A percentile compares a stretch with the other conserved stretches of the same genome.
These are phyloP conservation scores for Lacerta bilineata DNA, from an alignment of 2,797 vertebrate genomes.

Conservation along the genomic window DNA sequence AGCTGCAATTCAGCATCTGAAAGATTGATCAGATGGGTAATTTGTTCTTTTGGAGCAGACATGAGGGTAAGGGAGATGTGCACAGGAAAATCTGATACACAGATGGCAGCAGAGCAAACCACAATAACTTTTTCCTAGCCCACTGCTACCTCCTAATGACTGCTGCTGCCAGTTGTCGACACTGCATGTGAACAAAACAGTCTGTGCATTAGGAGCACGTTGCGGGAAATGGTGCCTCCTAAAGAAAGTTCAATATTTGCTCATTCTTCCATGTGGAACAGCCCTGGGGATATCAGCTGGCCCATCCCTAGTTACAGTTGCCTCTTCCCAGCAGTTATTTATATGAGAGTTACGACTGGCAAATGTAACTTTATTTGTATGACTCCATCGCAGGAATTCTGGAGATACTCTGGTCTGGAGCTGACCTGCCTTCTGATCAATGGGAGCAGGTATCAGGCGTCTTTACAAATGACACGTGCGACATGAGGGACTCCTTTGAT, in stretches of 20 bases:
- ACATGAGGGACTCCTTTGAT: not conserved
- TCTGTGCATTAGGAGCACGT: not conserved
- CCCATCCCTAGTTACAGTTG: not conserved
- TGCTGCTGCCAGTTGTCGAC: constrained; percentile 1
- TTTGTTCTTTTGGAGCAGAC: constrained; percentile 53
- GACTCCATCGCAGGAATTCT: not conserved
- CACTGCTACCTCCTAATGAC: constrained; percentile 40
- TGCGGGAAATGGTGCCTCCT: not conserved
- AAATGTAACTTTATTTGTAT: not conserved
- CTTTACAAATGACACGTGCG: not conserved
- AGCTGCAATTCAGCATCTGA: constrained; percentile 53
- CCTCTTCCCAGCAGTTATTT: constrained; percentile 1
- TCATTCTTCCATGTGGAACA: not conserved
- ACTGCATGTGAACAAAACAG: constrained; percentile 33
- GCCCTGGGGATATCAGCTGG: not conserved
- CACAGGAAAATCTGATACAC: constrained; percentile 41
- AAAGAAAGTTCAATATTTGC: not conserved
- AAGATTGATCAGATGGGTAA: constrained; percentile 59
- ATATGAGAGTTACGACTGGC: not conserved
- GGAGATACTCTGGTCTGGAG: not conserved
- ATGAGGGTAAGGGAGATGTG: constrained; percentile 36
- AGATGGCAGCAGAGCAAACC: constrained; percentile 24
- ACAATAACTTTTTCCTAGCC: constrained; percentile 36
- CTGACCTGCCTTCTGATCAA: not conserved
- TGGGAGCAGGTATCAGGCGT: not conserved